Evolutionary conservation across 1,140 invertebrate species (phyloP).

Genomic region (Acromyrmex heyeri): DNA sequence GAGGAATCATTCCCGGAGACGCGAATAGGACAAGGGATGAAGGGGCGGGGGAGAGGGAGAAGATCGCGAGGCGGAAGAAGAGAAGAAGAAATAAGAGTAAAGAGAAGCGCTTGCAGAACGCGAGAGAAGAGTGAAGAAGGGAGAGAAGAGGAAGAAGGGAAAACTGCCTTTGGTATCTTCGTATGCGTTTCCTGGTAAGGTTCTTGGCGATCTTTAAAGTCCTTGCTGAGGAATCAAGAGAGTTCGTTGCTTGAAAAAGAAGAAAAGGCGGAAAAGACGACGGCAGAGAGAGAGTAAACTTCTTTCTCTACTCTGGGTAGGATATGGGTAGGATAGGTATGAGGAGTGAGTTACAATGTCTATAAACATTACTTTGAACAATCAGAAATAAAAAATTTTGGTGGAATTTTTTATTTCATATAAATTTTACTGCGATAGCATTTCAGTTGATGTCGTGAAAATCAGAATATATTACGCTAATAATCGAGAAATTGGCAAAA

Average conservation of each 20-base stretch:
- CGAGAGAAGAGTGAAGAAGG: conserved; percentile 24
- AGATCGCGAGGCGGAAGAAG: conserved; percentile 42
- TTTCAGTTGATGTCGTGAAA: background rate
- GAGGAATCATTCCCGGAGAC: conserved; percentile 67
- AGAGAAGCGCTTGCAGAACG: background rate
- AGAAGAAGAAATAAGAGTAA: conserved; percentile 42
- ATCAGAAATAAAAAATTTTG: background rate
- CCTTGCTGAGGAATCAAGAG: conserved; percentile 64
- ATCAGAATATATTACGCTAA: background rate
- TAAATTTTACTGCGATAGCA: background rate
- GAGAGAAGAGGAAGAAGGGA: conserved; percentile 1
- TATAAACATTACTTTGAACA: background rate
- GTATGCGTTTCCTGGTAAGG: conserved; percentile 73
- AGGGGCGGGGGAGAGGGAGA: conserved; percentile 12
- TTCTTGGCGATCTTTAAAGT: conserved; percentile 72
- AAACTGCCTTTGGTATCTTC: conserved; percentile 26
- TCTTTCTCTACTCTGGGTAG: conserved; percentile 19
- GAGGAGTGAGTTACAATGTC: background rate
- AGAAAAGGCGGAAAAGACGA: conserved; percentile 33
- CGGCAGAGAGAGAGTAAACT: background rate
- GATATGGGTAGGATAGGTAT: background rate
- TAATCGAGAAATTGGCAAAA: background rate
- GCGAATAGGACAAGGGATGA: conserved; percentile 22
- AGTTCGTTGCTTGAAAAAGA: conserved; percentile 64
- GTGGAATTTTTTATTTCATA: background rate